Evolutionary conservation across 2,888 invertebrate genomes (phyloP).

Genomic region (Elysia crispata): DNA sequence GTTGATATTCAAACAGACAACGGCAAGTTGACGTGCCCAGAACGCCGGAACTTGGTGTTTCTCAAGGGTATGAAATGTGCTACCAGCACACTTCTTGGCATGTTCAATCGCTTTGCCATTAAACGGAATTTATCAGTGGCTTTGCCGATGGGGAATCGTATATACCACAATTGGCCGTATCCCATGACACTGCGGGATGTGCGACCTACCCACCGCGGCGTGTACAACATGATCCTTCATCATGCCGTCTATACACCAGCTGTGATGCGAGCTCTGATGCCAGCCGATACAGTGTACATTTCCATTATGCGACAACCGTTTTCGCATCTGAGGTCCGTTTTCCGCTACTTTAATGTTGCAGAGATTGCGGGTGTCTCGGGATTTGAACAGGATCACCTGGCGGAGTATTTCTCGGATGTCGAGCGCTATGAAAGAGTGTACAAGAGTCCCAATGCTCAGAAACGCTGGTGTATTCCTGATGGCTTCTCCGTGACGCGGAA

Average conservation of each 20-base stretch:
- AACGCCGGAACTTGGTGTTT: constrained; percentile 67
- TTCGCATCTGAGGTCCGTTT: constrained; percentile 70
- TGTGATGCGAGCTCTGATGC: constrained; percentile 68
- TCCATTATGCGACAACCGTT: constrained; percentile 73
- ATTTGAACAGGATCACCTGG: constrained; percentile 53
- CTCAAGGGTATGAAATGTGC: constrained; percentile 76
- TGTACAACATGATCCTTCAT: constrained; percentile 71
- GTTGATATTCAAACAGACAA: too few species aligned
- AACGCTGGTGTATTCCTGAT: constrained; percentile 71
- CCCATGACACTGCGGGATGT: constrained; percentile 64
- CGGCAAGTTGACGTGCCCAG: constrained; percentile 29
- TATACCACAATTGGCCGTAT: constrained; percentile 75
- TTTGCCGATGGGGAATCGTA: constrained; percentile 63
- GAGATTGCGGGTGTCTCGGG: constrained; percentile 59
- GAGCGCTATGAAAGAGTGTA: constrained; percentile 69
- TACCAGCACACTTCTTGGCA: constrained; percentile 70
- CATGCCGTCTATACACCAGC: constrained; percentile 72
- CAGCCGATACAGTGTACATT: constrained; percentile 64
- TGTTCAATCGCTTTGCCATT: constrained; percentile 71
- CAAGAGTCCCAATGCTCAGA: constrained; percentile 53
- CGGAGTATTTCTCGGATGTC: constrained; percentile 66
- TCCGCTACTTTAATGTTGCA: constrained; percentile 70
- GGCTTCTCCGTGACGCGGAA: constrained; percentile 71
- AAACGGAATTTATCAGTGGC: constrained; percentile 69
- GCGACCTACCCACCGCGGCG: constrained; percentile 59